A percentile compares a stretch with the other conserved stretches of the same genome.
Evolutionary conservation across 2,113 vertebrate species (phyloP).

Genomic region (Vireo altiloquus): DNA sequence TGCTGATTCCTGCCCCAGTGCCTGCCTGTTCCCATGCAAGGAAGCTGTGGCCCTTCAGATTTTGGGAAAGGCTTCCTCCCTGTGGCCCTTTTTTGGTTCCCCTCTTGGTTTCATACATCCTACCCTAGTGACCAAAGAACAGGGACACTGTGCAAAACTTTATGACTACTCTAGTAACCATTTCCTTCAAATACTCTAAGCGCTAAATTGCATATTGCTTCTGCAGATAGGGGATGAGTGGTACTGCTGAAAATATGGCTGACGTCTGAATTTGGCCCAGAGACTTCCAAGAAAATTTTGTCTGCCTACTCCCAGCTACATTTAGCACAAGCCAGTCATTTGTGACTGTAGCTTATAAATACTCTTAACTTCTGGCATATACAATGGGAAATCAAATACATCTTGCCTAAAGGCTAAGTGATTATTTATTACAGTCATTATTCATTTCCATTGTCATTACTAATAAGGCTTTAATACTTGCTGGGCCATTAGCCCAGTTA

Average conservation of each 20-base stretch:
- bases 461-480: conserved; percentile 21
- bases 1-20: neutral
- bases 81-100: neutral
- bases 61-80: neutral
- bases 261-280: conserved; percentile 3
- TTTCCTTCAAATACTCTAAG: neutral
- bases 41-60: neutral
- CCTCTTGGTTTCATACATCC: neutral
- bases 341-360: conserved; percentile 55
- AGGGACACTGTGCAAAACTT: neutral
- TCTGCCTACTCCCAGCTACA: conserved; percentile 51
- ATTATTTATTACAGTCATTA: conserved; percentile 39
- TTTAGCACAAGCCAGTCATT: conserved; percentile 51
- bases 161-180: neutral
- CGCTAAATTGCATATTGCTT: neutral
- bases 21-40: neutral
- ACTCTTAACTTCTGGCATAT: conserved; percentile 9
- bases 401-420: conserved; percentile 16
- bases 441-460: neutral
- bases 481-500: conserved; percentile 28
- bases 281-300: conserved; percentile 41
- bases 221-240: neutral
- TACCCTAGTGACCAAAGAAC: neutral
- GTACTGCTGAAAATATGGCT: neutral
- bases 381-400: conserved; percentile 17